Base-by-base conservation (phyloP, 2,797 vertebrate genomes). In the Chaetodon trifasciatus region DNA sequence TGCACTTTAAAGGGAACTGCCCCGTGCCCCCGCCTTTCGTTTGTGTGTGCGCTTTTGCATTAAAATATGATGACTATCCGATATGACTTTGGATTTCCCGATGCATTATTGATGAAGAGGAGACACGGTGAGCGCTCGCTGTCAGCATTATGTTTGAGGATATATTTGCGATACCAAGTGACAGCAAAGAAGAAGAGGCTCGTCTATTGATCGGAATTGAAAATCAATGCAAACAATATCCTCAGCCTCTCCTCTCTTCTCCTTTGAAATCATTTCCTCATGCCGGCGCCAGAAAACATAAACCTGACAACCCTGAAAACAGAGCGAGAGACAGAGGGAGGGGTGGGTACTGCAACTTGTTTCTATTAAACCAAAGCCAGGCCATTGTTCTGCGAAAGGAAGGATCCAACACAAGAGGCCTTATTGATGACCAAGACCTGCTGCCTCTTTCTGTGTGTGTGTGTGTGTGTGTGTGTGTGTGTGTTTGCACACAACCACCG, bases 1-100 rank as follows among this genome's bases (percentile, higher is more conserved):
- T 84, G 42, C 87, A 85, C 84, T 83, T 89, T 24, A 88, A 91
- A 89, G 83, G 55, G 63, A 82, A 23, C 81, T 74, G 84, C 32
- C 74, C 73, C 60, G 16, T 60, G 64, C 32, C 11, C 9, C 46
- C 17, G 13, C 64, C 12, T 60, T 6, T 64, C 65, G 15, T 52
- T 28, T 50, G 60, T 72, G 61, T 44, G 44, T 55, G 55, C 35
- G 40, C 19, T 32, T 75, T 15, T 60, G 42, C 28, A 75, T 32
- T 52, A 42, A 69, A 65, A 70, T 57, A 24, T 4, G 23, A 79
- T 56, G 23, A 66, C 56, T 16, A 2, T 49, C 55, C 21, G 49
- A 13, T 6, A 32, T 50, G 28, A 78, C 50, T 39, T 37, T 64
- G 16, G n/a, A 8, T 75, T 57, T 35, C 57, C 37, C 0, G 9